Base-by-base conservation (phyloP, 2,888 invertebrate species). In the Pyrgus malvae region DNA sequence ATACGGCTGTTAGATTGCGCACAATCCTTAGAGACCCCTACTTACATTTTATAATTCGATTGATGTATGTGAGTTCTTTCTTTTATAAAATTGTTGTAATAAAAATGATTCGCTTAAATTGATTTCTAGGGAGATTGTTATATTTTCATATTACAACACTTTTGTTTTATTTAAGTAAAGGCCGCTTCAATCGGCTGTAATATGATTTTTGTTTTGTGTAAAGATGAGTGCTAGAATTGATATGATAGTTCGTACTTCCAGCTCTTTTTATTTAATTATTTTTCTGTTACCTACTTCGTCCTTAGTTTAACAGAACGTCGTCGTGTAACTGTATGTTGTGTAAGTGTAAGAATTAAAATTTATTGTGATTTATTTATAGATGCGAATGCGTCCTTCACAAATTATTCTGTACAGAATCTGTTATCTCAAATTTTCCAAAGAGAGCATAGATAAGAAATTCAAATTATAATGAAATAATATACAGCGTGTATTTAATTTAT, bases 401-500 rank as follows among this genome's bases (percentile, higher is more conserved):
- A 51, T 27, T 27, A 27, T 35, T 45, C 37, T 44, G 37, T 38
- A 38, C 37, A 38, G 51, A 44, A 44, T 35, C 25, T 53, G 38
- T 45, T 53, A 53, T 29, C 38, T 53, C 37, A 44, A 44, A 14
- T 21, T 45, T 45, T 45, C 53, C 53, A 53, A 53, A 53, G 53
- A 53, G 53, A 53, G 29, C 41, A 37, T 42, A 55, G 33, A 54
- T 53, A 31, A 19, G 25, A 27, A 51, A 48, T 38, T 25, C 33
- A 35, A 48, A 48, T 17, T n/a, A n/a, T n/a, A 19, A 14, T 27
- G n/a, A 27, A 48, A 45, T 27, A 12, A 38, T 46, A 21, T 31
- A 33, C 46, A 19, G 17, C 33, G 25, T 46, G 55, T 62, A 57
- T 65, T 57, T 61, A 61, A 51, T 61, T 57, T 56, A 54, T 59